Evolutionary conservation across 2,888 invertebrate genomes (phyloP).

Genomic region (Diogma glabrata): DNA sequence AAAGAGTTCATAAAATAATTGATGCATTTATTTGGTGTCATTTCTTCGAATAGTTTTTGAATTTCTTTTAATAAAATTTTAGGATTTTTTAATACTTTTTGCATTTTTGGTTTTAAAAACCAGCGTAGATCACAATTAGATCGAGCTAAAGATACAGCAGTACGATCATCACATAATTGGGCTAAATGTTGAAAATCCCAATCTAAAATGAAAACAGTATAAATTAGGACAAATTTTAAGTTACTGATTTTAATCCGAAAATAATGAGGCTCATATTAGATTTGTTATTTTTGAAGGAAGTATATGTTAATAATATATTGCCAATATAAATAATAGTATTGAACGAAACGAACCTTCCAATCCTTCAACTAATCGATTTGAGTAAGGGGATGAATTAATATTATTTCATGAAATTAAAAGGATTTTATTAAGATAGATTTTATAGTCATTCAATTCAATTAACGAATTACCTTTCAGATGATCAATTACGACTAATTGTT

Average conservation of each 20-base stretch:
- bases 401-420: no score
- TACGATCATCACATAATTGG: slow-evolving; percentile 63
- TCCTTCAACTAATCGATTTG: no score
- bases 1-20: slow-evolving; percentile 28
- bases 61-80: slow-evolving; percentile 30
- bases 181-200: slow-evolving; percentile 65
- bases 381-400: no score
- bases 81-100: slow-evolving; percentile 34
- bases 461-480: slow-evolving; percentile 42
- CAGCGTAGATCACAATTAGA: slow-evolving; percentile 59
- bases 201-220: slow-evolving; percentile 20
- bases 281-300: no score
- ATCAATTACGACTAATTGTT: slow-evolving; percentile 51
- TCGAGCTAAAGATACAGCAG: slow-evolving; percentile 67
- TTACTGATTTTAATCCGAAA: not conserved
- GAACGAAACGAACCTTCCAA: no score
- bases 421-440: no score
- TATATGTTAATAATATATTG: no score
- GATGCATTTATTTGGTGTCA: slow-evolving; percentile 29
- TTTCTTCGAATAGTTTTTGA: slow-evolving; percentile 25
- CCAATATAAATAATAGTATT: no score
- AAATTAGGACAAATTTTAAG: no score
- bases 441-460: no score
- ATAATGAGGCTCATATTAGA: no score
- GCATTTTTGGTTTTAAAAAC: slow-evolving; percentile 58